phyloP scores from a whole-genome alignment of 2,888 invertebrate genomes.

The Cenopis cana region DNA sequence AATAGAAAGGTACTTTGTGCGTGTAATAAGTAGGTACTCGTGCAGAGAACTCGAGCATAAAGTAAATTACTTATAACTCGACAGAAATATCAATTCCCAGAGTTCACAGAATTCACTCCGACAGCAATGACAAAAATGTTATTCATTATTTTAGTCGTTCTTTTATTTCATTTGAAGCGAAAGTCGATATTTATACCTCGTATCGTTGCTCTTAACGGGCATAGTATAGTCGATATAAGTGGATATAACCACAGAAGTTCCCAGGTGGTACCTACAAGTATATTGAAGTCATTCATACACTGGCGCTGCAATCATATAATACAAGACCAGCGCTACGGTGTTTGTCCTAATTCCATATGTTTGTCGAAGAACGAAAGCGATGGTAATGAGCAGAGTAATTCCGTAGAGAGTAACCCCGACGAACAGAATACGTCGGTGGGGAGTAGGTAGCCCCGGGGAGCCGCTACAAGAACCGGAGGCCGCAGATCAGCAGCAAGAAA shows the following conservation, averaged over 20 bases:
- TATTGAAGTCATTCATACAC: background rate
- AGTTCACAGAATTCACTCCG: no score
- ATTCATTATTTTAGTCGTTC: background rate
- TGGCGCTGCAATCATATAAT: background rate
- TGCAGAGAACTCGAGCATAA: no score
- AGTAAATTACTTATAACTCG: no score
- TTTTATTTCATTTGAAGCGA: background rate
- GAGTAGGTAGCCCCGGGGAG: background rate
- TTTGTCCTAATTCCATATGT: background rate
- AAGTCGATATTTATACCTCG: slow-evolving; percentile 2
- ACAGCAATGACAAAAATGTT: background rate
- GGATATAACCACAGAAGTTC: background rate
- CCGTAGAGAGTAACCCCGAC: background rate
- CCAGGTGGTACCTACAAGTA: background rate
- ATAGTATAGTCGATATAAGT: background rate
- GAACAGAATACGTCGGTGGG: background rate
- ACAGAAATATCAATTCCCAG: no score
- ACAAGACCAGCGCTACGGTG: background rate
- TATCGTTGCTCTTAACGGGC: background rate
- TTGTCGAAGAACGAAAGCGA: background rate
- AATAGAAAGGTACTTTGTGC: no score
- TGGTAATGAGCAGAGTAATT: background rate
- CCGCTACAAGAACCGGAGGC: background rate
- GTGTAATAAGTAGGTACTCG: no score
- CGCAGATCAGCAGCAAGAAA: slow-evolving; percentile 1